Conservation (phyloP, 1,140 invertebrate species). For the Drosophila lowei region DNA sequence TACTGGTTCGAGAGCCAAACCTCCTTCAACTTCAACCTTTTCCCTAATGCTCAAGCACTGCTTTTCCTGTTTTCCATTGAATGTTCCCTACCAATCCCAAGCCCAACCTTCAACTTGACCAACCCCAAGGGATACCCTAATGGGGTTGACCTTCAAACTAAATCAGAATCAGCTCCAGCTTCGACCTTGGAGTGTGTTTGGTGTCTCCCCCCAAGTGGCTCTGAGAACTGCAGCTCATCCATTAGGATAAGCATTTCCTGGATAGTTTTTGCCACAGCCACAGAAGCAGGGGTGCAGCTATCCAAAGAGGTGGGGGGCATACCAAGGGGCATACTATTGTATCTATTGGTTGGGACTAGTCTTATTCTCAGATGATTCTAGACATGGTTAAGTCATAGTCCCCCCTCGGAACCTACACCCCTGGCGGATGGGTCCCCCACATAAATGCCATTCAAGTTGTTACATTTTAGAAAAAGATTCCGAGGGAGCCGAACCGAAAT, state of each 20-base stretch:
- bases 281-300: neutral
- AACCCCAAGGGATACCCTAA: slow-evolving; percentile 28
- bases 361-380: too few relatives aligned
- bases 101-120: slow-evolving; percentile 60
- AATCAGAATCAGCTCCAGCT: slow-evolving; percentile 48
- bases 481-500: slow-evolving; percentile 21
- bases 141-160: slow-evolving; percentile 54
- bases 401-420: neutral
- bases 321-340: too few relatives aligned
- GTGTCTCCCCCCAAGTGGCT: slow-evolving; percentile 22
- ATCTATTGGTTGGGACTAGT: too few relatives aligned
- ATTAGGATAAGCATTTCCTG: slow-evolving; percentile 75
- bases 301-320: neutral
- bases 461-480: slow-evolving; percentile 48
- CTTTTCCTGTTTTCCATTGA: too few relatives aligned
- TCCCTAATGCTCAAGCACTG: neutral
- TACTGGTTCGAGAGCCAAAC: neutral
- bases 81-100: neutral
- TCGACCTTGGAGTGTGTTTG: slow-evolving; percentile 52
- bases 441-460: slow-evolving; percentile 54
- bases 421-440: neutral
- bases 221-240: slow-evolving; percentile 46
- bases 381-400: neutral
- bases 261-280: slow-evolving; percentile 25
- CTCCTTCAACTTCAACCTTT: slow-evolving; percentile 33